Conservation (phyloP, 2,888 invertebrate genomes). For the Leucoma salicis region DNA sequence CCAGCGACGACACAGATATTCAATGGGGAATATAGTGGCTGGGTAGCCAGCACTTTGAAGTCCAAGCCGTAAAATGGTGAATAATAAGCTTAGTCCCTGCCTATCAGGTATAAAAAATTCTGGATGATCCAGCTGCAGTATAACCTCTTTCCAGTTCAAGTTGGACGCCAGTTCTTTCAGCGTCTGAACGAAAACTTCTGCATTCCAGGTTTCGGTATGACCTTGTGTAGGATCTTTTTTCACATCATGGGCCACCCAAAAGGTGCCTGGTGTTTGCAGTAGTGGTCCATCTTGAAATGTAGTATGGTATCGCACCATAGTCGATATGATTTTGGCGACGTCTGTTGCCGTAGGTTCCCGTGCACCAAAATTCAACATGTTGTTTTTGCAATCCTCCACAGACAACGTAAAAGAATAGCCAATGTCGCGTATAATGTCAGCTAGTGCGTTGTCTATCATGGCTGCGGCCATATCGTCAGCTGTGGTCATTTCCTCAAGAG, state of each 20-base stretch:
- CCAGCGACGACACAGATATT: slow-evolving; percentile 95
- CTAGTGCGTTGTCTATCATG: slow-evolving; percentile 89
- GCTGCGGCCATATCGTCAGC: slow-evolving; percentile 83
- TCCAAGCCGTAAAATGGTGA: slow-evolving; percentile 91
- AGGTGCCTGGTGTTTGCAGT: slow-evolving; percentile 85
- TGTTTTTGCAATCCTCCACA: slow-evolving; percentile 93
- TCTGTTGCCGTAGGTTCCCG: slow-evolving; percentile 91
- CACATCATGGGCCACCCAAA: slow-evolving; percentile 82
- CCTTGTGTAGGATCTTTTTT: slow-evolving; percentile 77
- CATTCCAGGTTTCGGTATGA: slow-evolving; percentile 90
- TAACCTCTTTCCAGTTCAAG: slow-evolving; percentile 96
- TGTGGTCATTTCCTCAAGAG: slow-evolving; percentile 84
- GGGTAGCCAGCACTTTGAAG: slow-evolving; percentile 89
- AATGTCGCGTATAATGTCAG: slow-evolving; percentile 95
- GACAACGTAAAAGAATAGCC: slow-evolving; percentile 94
- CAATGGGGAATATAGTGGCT: slow-evolving; percentile 90
- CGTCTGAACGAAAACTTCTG: slow-evolving; percentile 96
- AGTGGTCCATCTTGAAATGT: slow-evolving; percentile 85
- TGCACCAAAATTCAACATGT: slow-evolving; percentile 90
- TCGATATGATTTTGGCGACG: slow-evolving; percentile 91
- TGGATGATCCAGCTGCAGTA: slow-evolving; percentile 94
- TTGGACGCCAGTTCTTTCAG: slow-evolving; percentile 93
- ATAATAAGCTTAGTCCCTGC: slow-evolving; percentile 90
- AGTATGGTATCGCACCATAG: slow-evolving; percentile 93
- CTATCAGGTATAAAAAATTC: slow-evolving; percentile 95